A percentile compares a stretch with the other conserved stretches of the same genome.
Conservation (phyloP, 23 tunicate species). For the Phallusia fumigata region DNA sequence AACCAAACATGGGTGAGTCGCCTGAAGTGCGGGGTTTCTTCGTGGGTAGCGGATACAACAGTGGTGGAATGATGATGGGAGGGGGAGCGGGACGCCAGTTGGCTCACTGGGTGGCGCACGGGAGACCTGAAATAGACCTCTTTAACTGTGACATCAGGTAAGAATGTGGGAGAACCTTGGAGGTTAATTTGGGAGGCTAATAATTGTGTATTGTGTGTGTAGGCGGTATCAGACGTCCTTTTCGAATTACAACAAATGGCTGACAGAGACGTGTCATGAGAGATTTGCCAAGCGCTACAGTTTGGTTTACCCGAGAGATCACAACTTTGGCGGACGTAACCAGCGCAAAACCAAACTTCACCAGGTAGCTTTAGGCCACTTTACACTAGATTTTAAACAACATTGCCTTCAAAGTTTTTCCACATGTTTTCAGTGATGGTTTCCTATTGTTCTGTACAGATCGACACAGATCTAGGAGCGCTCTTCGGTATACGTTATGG, state of each 20-base stretch:
- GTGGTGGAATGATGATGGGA: constrained; percentile 90
- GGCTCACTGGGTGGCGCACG: constrained; percentile 68
- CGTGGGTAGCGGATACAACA: constrained; percentile 71
- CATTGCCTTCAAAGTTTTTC: too few relatives aligned
- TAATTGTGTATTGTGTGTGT: not conserved
- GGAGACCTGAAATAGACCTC: constrained; percentile 62
- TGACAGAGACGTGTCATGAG: constrained; percentile 59
- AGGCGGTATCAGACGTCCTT: constrained; percentile 44
- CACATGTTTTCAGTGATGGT: not conserved
- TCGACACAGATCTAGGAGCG: constrained; percentile 29
- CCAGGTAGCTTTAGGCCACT: constrained; percentile 25
- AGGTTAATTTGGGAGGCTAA: too few relatives aligned
- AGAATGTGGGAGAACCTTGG: not conserved
- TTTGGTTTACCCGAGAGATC: constrained; percentile 38
- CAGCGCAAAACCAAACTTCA: constrained; percentile 31
- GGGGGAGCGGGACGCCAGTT: constrained; percentile 91
- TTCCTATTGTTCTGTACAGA: constrained; percentile 7
- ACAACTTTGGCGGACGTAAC: constrained; percentile 61
- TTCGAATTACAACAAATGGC: constrained; percentile 51
- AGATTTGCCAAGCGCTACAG: constrained; percentile 56
- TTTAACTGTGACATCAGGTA: constrained; percentile 74
- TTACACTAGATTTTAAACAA: too few relatives aligned
- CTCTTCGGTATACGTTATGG: constrained; percentile 31
- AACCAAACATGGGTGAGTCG: constrained; percentile 79
- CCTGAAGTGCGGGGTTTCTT: constrained; percentile 60